phyloP scores from a whole-genome alignment of 37 sponge, comb jelly and placozoan species.

The Amphimedon queenslandica region DNA sequence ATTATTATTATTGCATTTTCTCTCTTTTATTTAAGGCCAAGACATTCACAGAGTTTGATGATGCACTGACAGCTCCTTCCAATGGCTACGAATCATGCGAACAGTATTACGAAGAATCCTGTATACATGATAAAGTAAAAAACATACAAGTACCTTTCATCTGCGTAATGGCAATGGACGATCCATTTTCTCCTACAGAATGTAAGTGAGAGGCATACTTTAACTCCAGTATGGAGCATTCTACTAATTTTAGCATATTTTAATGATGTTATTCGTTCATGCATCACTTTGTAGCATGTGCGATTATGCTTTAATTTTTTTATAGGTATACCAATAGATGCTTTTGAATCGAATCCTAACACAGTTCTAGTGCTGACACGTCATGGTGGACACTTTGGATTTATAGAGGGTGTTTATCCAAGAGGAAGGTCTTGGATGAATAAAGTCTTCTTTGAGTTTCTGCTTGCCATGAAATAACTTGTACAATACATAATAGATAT shows the following conservation, averaged over 20 bases:
- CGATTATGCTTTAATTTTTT: not conserved
- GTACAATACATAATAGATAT: not conserved
- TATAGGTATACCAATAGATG: conserved; percentile 50
- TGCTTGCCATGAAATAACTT: conserved; percentile 38
- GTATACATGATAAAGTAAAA: conserved; percentile 31
- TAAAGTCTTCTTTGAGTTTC: conserved; percentile 32
- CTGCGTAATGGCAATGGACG: conserved; percentile 56
- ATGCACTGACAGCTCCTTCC: conserved; percentile 29
- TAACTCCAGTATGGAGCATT: too few species aligned
- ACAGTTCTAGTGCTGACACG: conserved; percentile 51
- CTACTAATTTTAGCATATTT: too few species aligned
- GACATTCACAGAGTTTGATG: conserved; percentile 57
- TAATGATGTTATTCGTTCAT: too few species aligned
- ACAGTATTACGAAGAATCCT: conserved; percentile 56
- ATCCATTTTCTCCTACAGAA: conserved; percentile 65
- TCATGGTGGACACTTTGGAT: conserved; percentile 81
- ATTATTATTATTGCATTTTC: not conserved
- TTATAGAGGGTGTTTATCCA: conserved; percentile 64
- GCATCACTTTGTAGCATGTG: too few species aligned
- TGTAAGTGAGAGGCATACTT: too few species aligned
- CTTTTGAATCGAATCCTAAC: conserved; percentile 29
- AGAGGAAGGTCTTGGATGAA: conserved; percentile 51
- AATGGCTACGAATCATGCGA: conserved; percentile 60
- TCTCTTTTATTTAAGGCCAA: conserved; percentile 9
- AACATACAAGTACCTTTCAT: conserved; percentile 47